phyloP scores from a whole-genome alignment of 1,140 invertebrate species.

The Leptinotarsa undecemlineata region DNA sequence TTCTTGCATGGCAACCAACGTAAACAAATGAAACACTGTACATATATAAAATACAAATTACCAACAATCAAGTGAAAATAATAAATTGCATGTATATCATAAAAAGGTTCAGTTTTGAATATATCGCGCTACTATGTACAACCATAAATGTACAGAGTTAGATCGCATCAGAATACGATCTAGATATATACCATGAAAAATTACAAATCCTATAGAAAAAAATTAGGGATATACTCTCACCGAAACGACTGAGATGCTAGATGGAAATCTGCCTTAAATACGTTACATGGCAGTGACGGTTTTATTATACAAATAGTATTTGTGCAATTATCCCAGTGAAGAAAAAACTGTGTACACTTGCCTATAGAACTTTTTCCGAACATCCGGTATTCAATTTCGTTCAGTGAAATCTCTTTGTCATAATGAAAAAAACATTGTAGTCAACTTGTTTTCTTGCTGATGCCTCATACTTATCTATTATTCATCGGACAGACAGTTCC shows the following conservation, averaged over 20 bases:
- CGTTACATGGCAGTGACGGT: conserved; percentile 48
- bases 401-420: too few species aligned
- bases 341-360: background rate
- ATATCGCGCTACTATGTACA: conserved; percentile 40
- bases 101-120: conserved; percentile 27
- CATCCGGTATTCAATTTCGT: too few species aligned
- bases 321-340: conserved; percentile 39
- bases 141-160: conserved; percentile 42
- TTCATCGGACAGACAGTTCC: background rate
- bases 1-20: conserved; percentile 49
- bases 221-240: background rate
- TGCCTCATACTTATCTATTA: too few species aligned
- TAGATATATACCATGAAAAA: conserved; percentile 36
- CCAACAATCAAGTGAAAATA: conserved; percentile 41
- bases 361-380: too few species aligned
- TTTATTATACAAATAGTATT: conserved; percentile 43
- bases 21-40: conserved; percentile 46
- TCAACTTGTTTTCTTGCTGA: too few species aligned
- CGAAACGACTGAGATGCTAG: conserved; percentile 25
- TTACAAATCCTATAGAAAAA: conserved; percentile 34
- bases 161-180: conserved; percentile 25
- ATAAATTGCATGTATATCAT: conserved; percentile 32
- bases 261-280: conserved; percentile 49
- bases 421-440: too few species aligned
- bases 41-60: conserved; percentile 45